Conservation (phyloP, 2,888 invertebrate species). For the Eupithecia pulchellata region DNA sequence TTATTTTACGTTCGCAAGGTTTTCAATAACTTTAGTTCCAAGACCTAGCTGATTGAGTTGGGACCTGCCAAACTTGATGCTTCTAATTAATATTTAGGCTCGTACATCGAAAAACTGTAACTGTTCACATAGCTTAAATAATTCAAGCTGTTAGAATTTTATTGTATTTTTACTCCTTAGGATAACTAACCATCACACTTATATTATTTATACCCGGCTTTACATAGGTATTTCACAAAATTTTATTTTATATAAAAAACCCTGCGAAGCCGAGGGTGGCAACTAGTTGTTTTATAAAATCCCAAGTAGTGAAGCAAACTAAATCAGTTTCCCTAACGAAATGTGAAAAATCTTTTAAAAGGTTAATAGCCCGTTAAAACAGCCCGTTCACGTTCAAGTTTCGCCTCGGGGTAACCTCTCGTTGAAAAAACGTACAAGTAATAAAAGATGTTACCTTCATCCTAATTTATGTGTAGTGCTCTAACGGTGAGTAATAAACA, state of each 20-base stretch:
- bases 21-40: no score
- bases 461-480: constrained; percentile 47
- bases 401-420: constrained; percentile 6
- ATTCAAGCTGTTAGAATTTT: background rate
- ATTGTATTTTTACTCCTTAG: background rate
- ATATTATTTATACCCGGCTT: no score
- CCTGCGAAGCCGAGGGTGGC: no score
- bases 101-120: background rate
- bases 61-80: no score
- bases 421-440: constrained; percentile 36
- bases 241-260: no score
- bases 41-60: no score
- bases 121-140: background rate
- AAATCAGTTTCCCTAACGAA: background rate
- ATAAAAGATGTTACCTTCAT: constrained; percentile 41
- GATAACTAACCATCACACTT: no score
- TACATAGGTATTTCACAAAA: no score
- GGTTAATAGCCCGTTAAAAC: constrained; percentile 13
- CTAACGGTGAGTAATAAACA: constrained; percentile 52
- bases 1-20: no score
- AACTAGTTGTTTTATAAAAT: background rate
- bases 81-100: no score
- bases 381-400: background rate
- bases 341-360: constrained; percentile 10
- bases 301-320: background rate